A percentile compares a stretch with the other conserved stretches of the same genome.
phyloP scores from a whole-genome alignment of 2,888 invertebrate genomes.

The Syrista parreyssii region DNA sequence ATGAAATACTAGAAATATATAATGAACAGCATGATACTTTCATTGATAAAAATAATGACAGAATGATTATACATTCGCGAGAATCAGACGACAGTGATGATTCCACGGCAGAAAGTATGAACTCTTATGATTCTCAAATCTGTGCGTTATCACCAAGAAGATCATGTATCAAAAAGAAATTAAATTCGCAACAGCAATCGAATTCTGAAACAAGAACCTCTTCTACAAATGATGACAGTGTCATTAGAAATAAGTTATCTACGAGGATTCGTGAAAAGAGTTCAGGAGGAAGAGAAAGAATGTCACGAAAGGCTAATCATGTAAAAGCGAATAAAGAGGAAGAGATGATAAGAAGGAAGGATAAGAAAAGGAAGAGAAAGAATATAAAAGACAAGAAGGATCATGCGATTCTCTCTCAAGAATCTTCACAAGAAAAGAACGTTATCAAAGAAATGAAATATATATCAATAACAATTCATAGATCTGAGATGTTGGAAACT shows the following conservation, averaged over 20 bases:
- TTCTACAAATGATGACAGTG: background rate
- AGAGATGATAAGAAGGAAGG: constrained; percentile 12
- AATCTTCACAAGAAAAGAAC: constrained; percentile 13
- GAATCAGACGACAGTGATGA: background rate
- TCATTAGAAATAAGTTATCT: background rate
- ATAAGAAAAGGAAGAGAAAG: constrained; percentile 19
- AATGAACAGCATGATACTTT: background rate
- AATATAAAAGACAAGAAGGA: constrained; percentile 27
- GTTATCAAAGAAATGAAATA: constrained; percentile 46
- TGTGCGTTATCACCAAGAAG: background rate
- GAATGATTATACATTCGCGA: background rate
- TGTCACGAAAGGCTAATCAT: background rate
- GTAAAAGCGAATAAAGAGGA: constrained; percentile 13
- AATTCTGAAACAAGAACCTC: background rate
- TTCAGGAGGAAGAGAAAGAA: constrained; percentile 11
- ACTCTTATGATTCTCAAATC: background rate
- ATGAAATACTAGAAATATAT: background rate
- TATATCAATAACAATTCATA: constrained; percentile 70
- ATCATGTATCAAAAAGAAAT: background rate
- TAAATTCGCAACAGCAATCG: background rate
- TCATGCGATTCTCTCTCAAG: background rate
- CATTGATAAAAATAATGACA: background rate
- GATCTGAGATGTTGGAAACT: constrained; percentile 71
- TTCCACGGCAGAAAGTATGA: background rate
- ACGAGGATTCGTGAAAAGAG: background rate